Evolutionary conservation across 35 echinoderm and acorn worm species (phyloP), one percentile per base, ranked within the genome.

Genomic region (Eucidaris tribuloides): DNA sequence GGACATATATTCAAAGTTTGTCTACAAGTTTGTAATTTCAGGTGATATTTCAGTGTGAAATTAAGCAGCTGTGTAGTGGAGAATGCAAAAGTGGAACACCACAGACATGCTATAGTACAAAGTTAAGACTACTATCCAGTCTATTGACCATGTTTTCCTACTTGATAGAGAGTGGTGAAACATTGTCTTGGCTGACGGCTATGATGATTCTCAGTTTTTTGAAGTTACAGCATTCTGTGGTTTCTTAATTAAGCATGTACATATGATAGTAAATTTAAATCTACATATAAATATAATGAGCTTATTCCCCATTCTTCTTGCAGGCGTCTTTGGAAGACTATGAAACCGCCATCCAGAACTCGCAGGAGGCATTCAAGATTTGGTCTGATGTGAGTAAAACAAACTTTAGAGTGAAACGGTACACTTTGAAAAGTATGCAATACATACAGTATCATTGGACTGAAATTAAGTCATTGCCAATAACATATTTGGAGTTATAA

Each of bases 271-370:
- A 11, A 11, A n/a, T n/a, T 52, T n/a, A 11, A 64, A 3, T 64
- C 30, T 64, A 59, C 19, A 28, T 64, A 9, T 19, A 24, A 23
- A 9, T 20, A 7, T 64, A 2, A 3, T 77, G 11, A 38, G 28
- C 79, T 41, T 58, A 17, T 35, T 62, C 59, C 7, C 58, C 18
- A 46, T 32, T 50, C 45, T 33, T 57, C 25, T 5, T 22, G 5
- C 57, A 97, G 90, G 94, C 80, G 18, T 89, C 85, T 18, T 19
- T 92, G 71, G 89, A 87, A 17, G 94, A 97, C 28, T 97, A 97
- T 58, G 50, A 92, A 25, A 64, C 72, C 24, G 81, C 85, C 17
- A 81, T 97, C 4, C 22, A 85, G 33, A 82, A 63, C 72, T 56
- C 89, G 11, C 84, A 54, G 41, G 94, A 84, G 68, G 94, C 94